Evolutionary conservation across 2,113 vertebrate genomes (phyloP).

Genomic region (Scomber scombrus): DNA sequence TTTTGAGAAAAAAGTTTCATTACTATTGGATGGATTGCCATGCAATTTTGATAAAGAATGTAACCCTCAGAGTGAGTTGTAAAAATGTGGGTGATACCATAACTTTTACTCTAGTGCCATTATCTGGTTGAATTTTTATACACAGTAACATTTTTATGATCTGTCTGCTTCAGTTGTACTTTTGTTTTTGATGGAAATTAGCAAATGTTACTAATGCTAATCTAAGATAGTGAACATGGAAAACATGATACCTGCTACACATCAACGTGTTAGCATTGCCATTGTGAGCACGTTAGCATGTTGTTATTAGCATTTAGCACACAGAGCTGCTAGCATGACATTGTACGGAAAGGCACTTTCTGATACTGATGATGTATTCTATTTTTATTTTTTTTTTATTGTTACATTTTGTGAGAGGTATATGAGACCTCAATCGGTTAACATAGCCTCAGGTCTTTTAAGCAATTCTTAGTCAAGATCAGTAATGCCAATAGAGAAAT

Average conservation of each 20-base stretch:
- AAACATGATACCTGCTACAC: neutral
- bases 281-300: neutral
- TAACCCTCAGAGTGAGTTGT: no score
- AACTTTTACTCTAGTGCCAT: no score
- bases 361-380: slow-evolving; percentile 1
- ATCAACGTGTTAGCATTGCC: neutral
- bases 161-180: no score
- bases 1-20: no score
- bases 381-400: neutral
- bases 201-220: neutral
- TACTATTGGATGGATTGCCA: no score
- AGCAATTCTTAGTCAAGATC: slow-evolving; percentile 26
- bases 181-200: neutral
- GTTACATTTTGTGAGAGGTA: neutral
- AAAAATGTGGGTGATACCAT: no score
- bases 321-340: no score
- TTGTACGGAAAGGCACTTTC: neutral
- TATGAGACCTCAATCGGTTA: neutral
- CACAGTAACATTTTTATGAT: no score
- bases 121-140: no score
- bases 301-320: no score
- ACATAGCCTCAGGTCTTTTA: neutral
- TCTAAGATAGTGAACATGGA: neutral
- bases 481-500: neutral
- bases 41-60: no score